Percentiles rank a stretch among this genome's conserved stretches.
Conservation (phyloP, 2,888 invertebrate genomes). For the Allacma fusca region DNA sequence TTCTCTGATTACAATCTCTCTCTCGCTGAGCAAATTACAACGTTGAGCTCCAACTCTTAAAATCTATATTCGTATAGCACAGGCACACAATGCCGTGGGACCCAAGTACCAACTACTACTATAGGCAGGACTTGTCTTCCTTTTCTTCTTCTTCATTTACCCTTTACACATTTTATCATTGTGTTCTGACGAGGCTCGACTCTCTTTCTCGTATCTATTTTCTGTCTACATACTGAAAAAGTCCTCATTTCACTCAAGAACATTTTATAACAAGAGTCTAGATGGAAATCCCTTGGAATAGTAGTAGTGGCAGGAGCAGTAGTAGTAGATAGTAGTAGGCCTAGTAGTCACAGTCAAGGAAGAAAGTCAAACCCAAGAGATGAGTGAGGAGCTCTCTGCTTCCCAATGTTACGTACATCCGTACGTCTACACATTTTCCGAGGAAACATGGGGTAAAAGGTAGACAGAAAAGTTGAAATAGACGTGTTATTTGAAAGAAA, state of each 20-base stretch:
- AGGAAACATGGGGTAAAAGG: conserved; percentile 19
- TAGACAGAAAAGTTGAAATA: conserved; percentile 25
- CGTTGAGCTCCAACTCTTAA: conserved; percentile 27
- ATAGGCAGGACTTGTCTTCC: not conserved
- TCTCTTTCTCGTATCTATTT: not conserved
- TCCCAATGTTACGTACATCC: not conserved
- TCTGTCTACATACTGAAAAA: not conserved
- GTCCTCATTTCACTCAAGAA: not conserved
- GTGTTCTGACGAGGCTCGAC: conserved; percentile 10
- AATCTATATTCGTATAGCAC: conserved; percentile 2
- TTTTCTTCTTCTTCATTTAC: conserved; percentile 1
- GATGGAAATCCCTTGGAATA: not conserved
- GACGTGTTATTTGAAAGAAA: conserved; percentile 34
- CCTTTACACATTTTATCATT: conserved; percentile 16
- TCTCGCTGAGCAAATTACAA: conserved; percentile 40
- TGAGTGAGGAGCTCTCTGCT: not conserved
- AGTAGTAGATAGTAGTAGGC: too few species aligned
- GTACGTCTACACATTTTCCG: not conserved
- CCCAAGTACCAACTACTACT: not conserved
- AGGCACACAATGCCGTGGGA: not conserved
- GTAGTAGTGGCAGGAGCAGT: too few species aligned
- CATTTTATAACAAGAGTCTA: not conserved
- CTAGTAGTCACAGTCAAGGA: not conserved
- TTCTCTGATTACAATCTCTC: conserved; percentile 41
- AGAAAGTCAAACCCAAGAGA: conserved; percentile 2